Conservation (phyloP, 2,797 vertebrate species). For the Pangasius djambal region DNA sequence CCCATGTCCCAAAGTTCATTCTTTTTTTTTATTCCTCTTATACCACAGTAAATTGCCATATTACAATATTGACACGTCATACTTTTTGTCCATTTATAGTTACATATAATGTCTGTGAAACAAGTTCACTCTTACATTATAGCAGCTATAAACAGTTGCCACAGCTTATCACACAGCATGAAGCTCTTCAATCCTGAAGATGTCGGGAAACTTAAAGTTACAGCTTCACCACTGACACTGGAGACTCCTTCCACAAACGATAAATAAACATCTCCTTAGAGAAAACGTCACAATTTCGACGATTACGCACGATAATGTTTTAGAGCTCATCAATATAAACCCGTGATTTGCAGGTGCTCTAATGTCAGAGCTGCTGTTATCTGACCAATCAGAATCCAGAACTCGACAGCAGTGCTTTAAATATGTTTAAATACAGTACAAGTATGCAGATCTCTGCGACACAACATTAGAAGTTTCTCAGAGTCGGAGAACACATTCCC, state of each 20-base stretch:
- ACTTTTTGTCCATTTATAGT: constrained; percentile 1
- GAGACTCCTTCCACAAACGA: background rate
- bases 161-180: background rate
- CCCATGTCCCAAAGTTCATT: too few species aligned
- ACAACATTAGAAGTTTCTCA: background rate
- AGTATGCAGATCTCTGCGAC: background rate
- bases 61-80: background rate
- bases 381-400: constrained; percentile 6
- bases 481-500: background rate
- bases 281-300: too few species aligned
- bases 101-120: background rate
- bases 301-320: background rate
- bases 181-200: background rate
- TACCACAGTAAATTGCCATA: background rate
- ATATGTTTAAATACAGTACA: background rate
- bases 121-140: too few species aligned
- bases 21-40: too few species aligned
- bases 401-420: too few species aligned
- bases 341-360: background rate
- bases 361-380: background rate
- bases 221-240: background rate
- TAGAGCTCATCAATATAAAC: background rate
- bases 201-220: background rate
- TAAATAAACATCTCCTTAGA: background rate
- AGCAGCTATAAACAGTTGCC: background rate